These are phyloP conservation scores for Mirounga angustirostris DNA, from an alignment of 2,113 vertebrate species.

Conservation along the genomic window DNA sequence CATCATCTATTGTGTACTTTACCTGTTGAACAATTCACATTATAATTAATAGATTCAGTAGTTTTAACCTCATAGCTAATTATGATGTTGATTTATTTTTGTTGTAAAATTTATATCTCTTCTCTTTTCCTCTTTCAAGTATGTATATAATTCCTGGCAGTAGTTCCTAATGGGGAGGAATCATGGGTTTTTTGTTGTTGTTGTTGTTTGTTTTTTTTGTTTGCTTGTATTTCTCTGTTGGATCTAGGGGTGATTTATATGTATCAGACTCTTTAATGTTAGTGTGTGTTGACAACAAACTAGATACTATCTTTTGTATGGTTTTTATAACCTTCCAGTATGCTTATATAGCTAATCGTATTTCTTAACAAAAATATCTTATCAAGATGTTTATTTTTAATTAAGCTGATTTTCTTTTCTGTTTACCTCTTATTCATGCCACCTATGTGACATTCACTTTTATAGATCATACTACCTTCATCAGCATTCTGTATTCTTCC, in stretches of 20 bases:
- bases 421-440: background rate
- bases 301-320: background rate
- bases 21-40: background rate
- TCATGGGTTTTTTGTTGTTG: background rate
- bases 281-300: background rate
- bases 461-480: background rate
- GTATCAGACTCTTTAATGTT: background rate
- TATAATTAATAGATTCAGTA: background rate
- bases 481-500: background rate
- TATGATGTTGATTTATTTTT: constrained; percentile 18
- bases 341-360: background rate
- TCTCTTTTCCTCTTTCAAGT: background rate
- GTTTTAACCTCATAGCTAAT: background rate
- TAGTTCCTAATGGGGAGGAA: background rate
- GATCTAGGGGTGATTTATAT: background rate
- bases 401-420: constrained; percentile 30
- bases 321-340: background rate
- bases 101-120: background rate
- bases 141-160: background rate
- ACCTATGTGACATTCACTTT: background rate
- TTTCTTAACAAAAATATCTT: background rate
- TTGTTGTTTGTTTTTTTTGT: background rate
- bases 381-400: background rate
- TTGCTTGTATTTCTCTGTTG: background rate
- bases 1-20: background rate